Evolutionary conservation across 2,113 vertebrate species (phyloP).

Genomic region (Chlamydotis undulata): DNA sequence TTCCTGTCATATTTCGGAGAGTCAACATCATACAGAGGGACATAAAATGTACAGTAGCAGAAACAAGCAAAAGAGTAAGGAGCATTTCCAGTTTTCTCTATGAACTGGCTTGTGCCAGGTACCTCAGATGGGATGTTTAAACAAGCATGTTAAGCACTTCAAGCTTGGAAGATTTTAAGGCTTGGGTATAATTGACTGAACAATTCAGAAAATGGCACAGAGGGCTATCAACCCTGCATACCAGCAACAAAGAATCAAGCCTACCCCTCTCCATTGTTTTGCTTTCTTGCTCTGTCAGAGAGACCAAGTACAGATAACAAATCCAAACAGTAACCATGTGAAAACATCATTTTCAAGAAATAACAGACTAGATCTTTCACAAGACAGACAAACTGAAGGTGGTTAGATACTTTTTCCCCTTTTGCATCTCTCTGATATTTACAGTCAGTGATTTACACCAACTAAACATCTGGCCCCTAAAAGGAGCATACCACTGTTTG

Average conservation of each 20-base stretch:
- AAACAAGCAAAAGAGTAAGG: not conserved
- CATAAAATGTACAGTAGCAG: not conserved
- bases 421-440: not conserved
- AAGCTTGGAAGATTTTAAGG: slow-evolving; percentile 1
- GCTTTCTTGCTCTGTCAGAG: not conserved
- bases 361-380: not conserved
- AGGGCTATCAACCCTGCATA: not conserved
- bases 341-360: not conserved
- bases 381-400: not conserved
- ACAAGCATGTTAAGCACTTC: not conserved
- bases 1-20: not conserved
- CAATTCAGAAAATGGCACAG: not conserved
- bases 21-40: not conserved
- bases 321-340: not conserved
- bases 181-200: not conserved
- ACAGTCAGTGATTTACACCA: not conserved
- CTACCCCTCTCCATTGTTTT: not conserved
- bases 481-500: not conserved
- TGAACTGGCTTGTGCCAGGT: not conserved
- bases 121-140: not conserved
- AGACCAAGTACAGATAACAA: not conserved
- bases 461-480: not conserved
- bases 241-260: not conserved
- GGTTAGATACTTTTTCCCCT: not conserved
- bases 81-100: not conserved